Evolutionary conservation across 2,888 invertebrate genomes (phyloP), one percentile per base, ranked within the genome.

Genomic region (Rotaria macrura): DNA sequence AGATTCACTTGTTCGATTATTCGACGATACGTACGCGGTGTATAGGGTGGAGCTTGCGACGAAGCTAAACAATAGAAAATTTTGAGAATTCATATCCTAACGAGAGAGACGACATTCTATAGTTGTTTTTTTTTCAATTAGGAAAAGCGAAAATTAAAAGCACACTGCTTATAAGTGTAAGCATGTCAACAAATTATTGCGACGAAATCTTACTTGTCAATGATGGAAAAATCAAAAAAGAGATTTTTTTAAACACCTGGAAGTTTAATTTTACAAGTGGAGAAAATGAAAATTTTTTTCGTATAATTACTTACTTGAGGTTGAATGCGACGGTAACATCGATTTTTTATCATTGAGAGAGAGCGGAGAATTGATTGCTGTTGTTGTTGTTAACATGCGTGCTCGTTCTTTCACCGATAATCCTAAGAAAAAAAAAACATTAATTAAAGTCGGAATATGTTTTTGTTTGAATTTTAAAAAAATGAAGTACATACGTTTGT

Each of bases 351-450:
- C 79, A 43, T 10, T n/a, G 1, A 43, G 25, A 25, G 79, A 9
- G 14, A 43, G 43, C 23, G n/a, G 34, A 65, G 65, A 6, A 29
- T 29, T 29, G n/a, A 14, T 57, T n/a, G n/a, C n/a, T n/a, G n/a
- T n/a, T n/a, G n/a, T n/a, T 79, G 79, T 79, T 38, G 79, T 43
- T 79, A 79, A 43, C 43, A 79, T 43, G n/a, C 43, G 40, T 43
- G 79, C 79, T 2, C 79, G 79, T 43, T 79, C 79, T 43, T 79
- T 79, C n/a, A 79, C 79, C 14, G 79, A 43, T 25, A 79, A 79
- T 20, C 65, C 65, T 65, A 65, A 65, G 9, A 34, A 34, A 34
- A 65, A 1, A 17, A 34, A 1, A 34, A 55, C 9, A n/a, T 25
- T 10, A n/a, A 55, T 10, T 65, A 17, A 17, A 29, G 25, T 20